Conservation (phyloP, 2,113 vertebrate genomes). For the Ptilonorhynchus violaceus region DNA sequence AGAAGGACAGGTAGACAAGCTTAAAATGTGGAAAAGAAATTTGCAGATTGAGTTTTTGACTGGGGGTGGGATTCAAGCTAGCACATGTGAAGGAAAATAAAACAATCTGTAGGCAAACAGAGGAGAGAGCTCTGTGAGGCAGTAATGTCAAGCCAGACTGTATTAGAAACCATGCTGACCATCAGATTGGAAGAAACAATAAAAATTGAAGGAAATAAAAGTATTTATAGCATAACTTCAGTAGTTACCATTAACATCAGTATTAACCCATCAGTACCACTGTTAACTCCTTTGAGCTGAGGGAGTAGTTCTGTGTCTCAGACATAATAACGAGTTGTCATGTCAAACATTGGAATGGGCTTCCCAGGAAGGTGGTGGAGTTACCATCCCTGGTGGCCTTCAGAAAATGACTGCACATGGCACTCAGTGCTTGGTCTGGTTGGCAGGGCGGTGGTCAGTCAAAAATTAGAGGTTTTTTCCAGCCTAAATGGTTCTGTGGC, state of each 20-base stretch:
- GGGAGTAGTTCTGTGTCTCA: not conserved
- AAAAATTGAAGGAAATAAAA: not conserved
- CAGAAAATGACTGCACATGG: fast-evolving
- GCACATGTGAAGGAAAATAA: not conserved
- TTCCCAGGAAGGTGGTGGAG: not conserved
- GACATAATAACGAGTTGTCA: not conserved
- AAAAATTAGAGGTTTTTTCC: not conserved
- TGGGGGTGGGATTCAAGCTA: not conserved
- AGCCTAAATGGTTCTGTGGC: not conserved
- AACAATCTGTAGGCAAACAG: not conserved
- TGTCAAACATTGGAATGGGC: not conserved
- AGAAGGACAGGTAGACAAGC: not conserved
- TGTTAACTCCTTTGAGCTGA: not conserved
- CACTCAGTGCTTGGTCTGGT: not conserved
- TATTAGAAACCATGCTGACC: not conserved
- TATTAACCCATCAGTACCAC: not conserved
- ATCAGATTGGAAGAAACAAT: not conserved
- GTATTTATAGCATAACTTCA: not conserved
- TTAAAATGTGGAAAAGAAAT: not conserved
- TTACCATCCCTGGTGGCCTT: not conserved
- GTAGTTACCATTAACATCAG: not conserved
- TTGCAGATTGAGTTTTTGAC: not conserved
- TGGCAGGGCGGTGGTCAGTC: not conserved
- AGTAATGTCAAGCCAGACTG: not conserved
- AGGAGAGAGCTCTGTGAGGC: not conserved